A percentile compares a stretch with the other conserved stretches of the same genome.
Conservation (phyloP, 2,888 invertebrate species). For the Thera britannica region DNA sequence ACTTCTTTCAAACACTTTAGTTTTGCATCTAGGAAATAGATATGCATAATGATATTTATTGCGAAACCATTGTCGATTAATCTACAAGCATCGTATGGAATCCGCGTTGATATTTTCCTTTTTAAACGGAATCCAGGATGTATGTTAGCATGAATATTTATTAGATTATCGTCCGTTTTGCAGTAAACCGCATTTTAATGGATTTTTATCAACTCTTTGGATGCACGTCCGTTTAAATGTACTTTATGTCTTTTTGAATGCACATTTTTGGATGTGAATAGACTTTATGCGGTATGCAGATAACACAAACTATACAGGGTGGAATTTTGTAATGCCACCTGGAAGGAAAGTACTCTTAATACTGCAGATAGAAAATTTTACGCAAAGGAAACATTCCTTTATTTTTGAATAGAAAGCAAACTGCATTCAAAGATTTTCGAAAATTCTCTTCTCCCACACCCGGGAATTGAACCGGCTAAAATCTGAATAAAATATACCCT, state of each 20-base stretch:
- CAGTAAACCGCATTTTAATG: conserved; percentile 79
- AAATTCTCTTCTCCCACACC: too few relatives aligned
- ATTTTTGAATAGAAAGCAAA: too few relatives aligned
- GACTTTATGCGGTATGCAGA: too few relatives aligned
- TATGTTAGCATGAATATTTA: conserved; percentile 82
- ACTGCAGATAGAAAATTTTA: too few relatives aligned
- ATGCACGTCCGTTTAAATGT: conserved; percentile 12
- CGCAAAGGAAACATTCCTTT: too few relatives aligned
- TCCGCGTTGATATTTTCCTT: conserved; percentile 78
- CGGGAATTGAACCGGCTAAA: too few relatives aligned
- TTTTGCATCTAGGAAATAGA: conserved; percentile 22
- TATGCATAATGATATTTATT: conserved; percentile 34
- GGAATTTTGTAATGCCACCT: too few relatives aligned
- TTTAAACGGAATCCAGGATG: conserved; percentile 83
- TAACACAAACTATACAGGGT: too few relatives aligned
- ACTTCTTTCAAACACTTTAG: background rate
- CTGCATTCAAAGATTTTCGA: too few relatives aligned
- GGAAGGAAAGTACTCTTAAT: too few relatives aligned
- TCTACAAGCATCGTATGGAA: conserved; percentile 50
- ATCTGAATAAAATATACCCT: too few relatives aligned
- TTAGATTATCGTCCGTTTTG: conserved; percentile 68
- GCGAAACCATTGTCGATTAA: conserved; percentile 41
- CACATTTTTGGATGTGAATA: background rate
- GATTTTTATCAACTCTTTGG: conserved; percentile 69
- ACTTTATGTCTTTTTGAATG: background rate